Conservation (phyloP, 2,113 vertebrate genomes). For the Pterocles gutturalis region DNA sequence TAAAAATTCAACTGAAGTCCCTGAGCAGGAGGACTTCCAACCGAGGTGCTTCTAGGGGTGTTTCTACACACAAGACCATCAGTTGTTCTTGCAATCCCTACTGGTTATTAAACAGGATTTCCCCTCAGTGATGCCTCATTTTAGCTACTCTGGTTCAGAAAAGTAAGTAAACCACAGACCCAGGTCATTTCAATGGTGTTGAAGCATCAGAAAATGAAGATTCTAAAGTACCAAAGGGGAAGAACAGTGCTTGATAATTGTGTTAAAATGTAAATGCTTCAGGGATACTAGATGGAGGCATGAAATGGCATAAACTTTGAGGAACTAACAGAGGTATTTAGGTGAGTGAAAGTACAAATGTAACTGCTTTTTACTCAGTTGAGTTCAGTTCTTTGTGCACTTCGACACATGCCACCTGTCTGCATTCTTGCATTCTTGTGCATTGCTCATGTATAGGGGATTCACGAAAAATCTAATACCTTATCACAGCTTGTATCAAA, state of each 20-base stretch:
- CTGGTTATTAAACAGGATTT: background rate
- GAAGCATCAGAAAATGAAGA: background rate
- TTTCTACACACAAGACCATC: background rate
- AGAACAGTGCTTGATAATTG: background rate
- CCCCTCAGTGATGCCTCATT: background rate
- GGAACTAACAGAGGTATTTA: background rate
- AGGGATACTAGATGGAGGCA: background rate
- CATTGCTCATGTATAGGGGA: background rate
- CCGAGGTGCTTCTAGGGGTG: background rate
- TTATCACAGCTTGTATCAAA: constrained; percentile 65
- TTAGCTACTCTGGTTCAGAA: background rate
- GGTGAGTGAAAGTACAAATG: background rate
- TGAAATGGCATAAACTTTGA: background rate
- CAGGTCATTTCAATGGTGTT: background rate
- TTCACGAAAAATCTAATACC: background rate
- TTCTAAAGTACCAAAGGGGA: background rate
- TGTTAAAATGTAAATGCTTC: background rate
- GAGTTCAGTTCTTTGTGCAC: background rate
- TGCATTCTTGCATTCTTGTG: background rate
- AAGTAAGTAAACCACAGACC: background rate
- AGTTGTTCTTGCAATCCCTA: background rate
- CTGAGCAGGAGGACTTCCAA: background rate
- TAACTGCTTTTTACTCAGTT: background rate
- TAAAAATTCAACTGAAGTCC: background rate
- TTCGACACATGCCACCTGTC: background rate